Evolutionary conservation across 1,140 invertebrate species (phyloP).

Genomic region (Colletes latitarsis): DNA sequence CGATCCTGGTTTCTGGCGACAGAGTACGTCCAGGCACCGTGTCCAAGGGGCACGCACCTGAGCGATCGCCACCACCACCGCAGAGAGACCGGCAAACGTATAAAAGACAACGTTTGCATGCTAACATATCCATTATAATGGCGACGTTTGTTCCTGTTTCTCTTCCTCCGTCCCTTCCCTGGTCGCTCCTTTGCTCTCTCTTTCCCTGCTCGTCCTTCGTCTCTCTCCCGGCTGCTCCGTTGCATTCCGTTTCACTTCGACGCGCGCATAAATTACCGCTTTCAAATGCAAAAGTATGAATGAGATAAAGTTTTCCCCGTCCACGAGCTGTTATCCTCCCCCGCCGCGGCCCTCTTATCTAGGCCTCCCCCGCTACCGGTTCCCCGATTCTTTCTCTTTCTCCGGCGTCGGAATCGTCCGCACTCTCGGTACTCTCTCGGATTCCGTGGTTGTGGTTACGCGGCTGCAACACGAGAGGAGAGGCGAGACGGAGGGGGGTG

Average conservation of each 20-base stretch:
- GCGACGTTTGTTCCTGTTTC: slow-evolving; percentile 54
- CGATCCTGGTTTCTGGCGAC: too few relatives aligned
- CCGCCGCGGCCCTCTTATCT: background rate
- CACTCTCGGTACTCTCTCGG: background rate
- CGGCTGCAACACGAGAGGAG: background rate
- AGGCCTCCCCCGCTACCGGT: background rate
- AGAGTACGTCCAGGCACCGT: background rate
- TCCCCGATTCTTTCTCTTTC: background rate
- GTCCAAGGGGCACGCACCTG: slow-evolving; percentile 11
- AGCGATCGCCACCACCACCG: slow-evolving; percentile 37
- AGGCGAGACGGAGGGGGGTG: background rate
- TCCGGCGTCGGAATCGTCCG: background rate
- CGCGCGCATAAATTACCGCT: slow-evolving; percentile 74
- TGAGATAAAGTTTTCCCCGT: slow-evolving; percentile 68
- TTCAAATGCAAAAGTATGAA: slow-evolving; percentile 76
- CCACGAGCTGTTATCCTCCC: slow-evolving; percentile 4
- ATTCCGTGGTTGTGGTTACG: slow-evolving; percentile 8
- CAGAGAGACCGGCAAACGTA: slow-evolving; percentile 56
- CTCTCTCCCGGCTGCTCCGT: slow-evolving; percentile 34
- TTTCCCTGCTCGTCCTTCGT: slow-evolving; percentile 12
- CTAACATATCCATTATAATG: slow-evolving; percentile 76
- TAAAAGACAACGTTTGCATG: slow-evolving; percentile 74
- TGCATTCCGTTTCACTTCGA: slow-evolving; percentile 70
- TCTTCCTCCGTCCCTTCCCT: slow-evolving; percentile 27
- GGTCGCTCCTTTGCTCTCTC: slow-evolving; percentile 34